Evolutionary conservation across 2,888 invertebrate species (phyloP).

Genomic region (Dryococelus australis): DNA sequence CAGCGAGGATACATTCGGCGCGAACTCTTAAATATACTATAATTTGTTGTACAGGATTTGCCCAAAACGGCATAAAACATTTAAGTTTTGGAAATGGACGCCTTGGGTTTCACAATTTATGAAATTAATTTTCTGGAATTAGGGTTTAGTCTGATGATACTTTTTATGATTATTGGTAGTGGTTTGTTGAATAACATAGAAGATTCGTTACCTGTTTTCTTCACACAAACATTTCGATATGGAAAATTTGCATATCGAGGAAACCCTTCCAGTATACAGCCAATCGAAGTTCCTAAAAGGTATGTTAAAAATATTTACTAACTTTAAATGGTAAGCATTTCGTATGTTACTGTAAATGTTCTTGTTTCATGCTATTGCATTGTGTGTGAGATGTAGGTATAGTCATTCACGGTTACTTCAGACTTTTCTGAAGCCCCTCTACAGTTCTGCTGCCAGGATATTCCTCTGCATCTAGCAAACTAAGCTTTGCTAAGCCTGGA

Average conservation of each 20-base stretch:
- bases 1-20: neutral
- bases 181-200: slow-evolving; percentile 71
- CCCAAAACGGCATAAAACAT: neutral
- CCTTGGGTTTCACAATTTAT: neutral
- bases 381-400: too few relatives aligned
- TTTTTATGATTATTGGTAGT: slow-evolving; percentile 63
- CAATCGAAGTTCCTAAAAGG: slow-evolving; percentile 76
- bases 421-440: too few relatives aligned
- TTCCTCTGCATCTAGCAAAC: too few relatives aligned
- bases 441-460: too few relatives aligned
- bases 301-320: slow-evolving; percentile 47
- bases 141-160: slow-evolving; percentile 50
- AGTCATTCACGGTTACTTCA: too few relatives aligned
- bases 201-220: slow-evolving; percentile 68
- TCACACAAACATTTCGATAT: slow-evolving; percentile 73
- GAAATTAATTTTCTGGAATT: slow-evolving; percentile 53
- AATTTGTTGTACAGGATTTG: neutral
- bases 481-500: too few relatives aligned
- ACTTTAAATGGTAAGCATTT: neutral
- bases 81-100: neutral
- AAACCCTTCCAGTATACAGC: slow-evolving; percentile 50
- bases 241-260: slow-evolving; percentile 75
- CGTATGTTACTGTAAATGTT: too few relatives aligned
- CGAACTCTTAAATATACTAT: neutral
- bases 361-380: too few relatives aligned